Conservation (phyloP, 2,113 vertebrate genomes). For the Dolichallabes microphthalmus region DNA sequence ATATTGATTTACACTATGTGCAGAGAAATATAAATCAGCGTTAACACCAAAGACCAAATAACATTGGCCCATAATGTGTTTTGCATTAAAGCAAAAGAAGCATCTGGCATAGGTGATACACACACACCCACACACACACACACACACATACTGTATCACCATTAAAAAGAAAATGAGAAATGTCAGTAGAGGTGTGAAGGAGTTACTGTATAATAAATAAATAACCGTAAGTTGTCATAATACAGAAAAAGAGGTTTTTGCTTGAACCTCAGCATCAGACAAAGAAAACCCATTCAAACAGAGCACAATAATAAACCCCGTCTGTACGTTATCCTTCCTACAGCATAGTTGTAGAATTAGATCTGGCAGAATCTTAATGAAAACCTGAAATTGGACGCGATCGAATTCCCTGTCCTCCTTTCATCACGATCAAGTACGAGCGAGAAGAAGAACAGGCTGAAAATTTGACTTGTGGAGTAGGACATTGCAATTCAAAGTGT, state of each 20-base stretch:
- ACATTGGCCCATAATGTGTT: constrained; percentile 22
- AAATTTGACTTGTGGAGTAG: constrained; percentile 52
- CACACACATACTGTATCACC: neutral
- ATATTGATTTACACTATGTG: constrained; percentile 18
- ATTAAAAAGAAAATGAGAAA: neutral
- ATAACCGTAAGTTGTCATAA: constrained; percentile 23
- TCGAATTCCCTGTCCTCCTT: constrained; percentile 53
- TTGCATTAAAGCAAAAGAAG: constrained; percentile 35
- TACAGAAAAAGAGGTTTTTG: constrained; percentile 35
- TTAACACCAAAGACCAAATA: neutral
- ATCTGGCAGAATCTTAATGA: constrained; percentile 37
- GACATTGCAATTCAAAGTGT: constrained; percentile 41
- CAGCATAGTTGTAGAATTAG: constrained; percentile 38
- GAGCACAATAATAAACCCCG: constrained; percentile 1
- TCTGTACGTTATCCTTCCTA: constrained; percentile 19
- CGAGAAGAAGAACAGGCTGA: constrained; percentile 30
- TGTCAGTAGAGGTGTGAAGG: neutral
- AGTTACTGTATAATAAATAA: neutral
- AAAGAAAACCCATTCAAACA: constrained; percentile 37
- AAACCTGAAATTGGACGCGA: constrained; percentile 47
- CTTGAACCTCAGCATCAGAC: constrained; percentile 14
- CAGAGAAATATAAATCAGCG: constrained; percentile 19
- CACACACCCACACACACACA: neutral
- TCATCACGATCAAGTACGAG: constrained; percentile 47
- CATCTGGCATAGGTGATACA: constrained; percentile 17